Percentiles rank a stretch among this genome's conserved stretches.
Evolutionary conservation across 1,140 invertebrate species (phyloP).

Genomic region (Formica selysi): DNA sequence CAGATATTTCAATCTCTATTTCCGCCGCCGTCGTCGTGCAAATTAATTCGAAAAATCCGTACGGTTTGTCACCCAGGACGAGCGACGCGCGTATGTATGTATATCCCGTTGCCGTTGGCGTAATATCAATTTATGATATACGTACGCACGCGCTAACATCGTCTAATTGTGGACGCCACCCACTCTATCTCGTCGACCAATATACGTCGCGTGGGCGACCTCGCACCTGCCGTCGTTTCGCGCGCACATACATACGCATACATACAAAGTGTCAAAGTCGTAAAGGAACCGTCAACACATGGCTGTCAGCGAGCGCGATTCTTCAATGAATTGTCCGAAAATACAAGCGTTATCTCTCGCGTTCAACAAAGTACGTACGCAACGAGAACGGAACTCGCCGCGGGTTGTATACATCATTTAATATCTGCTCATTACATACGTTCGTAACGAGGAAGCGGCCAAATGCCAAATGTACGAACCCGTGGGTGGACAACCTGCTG

Average conservation of each 20-base stretch:
- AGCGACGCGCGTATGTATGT: neutral
- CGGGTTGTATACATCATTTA: conserved; percentile 1
- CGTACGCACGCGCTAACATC: conserved; percentile 47
- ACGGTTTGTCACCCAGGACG: conserved; percentile 33
- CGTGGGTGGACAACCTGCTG: too few species aligned
- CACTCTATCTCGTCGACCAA: conserved; percentile 69
- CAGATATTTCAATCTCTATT: conserved; percentile 54
- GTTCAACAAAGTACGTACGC: conserved; percentile 28
- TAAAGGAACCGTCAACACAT: conserved; percentile 28
- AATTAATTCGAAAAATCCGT: conserved; percentile 59
- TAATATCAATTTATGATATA: conserved; percentile 69
- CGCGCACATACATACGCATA: too few species aligned
- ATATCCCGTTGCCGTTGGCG: conserved; percentile 37
- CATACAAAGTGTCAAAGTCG: conserved; percentile 4
- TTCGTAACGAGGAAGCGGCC: conserved; percentile 23
- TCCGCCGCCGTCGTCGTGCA: conserved; percentile 23
- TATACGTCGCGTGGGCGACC: conserved; percentile 68
- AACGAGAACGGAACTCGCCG: conserved; percentile 22
- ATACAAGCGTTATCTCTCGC: conserved; percentile 36
- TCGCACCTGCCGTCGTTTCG: conserved; percentile 60
- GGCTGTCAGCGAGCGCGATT: neutral
- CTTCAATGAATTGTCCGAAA: conserved; percentile 57
- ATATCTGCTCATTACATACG: conserved; percentile 21
- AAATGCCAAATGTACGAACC: conserved; percentile 37
- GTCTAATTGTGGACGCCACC: conserved; percentile 71